These are phyloP conservation scores for Zaprionus camerounensis DNA, from an alignment of 1,140 invertebrate species.

Conservation along the genomic window DNA sequence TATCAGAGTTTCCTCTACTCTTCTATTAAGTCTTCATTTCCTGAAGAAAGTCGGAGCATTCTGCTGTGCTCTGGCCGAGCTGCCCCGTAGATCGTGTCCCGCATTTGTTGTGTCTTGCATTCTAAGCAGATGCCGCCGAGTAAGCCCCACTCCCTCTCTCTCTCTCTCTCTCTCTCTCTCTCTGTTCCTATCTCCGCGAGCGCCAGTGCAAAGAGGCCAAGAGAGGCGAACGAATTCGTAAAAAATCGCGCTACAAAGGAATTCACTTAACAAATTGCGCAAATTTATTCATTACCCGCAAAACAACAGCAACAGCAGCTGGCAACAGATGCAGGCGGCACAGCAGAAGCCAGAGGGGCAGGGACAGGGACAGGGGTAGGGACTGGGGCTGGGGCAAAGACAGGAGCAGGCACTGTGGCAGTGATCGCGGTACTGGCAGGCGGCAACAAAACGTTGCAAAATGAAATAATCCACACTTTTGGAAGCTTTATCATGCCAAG, in stretches of 20 bases:
- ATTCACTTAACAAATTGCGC: conserved; percentile 83
- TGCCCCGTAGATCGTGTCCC: background rate
- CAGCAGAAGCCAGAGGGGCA: background rate
- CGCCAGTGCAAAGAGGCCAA: conserved; percentile 43
- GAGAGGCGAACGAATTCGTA: conserved; percentile 66
- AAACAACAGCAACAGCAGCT: conserved; percentile 54
- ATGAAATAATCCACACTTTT: conserved; percentile 83
- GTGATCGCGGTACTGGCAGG: conserved; percentile 19
- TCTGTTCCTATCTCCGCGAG: conserved; percentile 28
- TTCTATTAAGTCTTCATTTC: too few species aligned
- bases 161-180: background rate
- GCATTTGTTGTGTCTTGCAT: conserved; percentile 50
- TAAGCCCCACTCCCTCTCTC: background rate
- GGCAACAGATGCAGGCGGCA: conserved; percentile 5
- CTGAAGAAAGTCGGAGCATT: too few species aligned
- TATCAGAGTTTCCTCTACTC: too few species aligned
- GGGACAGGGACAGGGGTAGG: background rate
- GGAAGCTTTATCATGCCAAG: conserved; percentile 71
- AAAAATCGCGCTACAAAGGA: conserved; percentile 82
- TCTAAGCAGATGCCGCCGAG: conserved; percentile 43
- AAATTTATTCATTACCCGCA: conserved; percentile 82
- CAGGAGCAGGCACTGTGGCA: conserved; percentile 1
- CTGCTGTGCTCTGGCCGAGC: background rate
- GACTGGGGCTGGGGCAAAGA: background rate
- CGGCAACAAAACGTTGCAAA: conserved; percentile 76